Evolutionary conservation across 2,888 invertebrate genomes (phyloP), one percentile per base, ranked within the genome.

Genomic region (Diogma glabrata): DNA sequence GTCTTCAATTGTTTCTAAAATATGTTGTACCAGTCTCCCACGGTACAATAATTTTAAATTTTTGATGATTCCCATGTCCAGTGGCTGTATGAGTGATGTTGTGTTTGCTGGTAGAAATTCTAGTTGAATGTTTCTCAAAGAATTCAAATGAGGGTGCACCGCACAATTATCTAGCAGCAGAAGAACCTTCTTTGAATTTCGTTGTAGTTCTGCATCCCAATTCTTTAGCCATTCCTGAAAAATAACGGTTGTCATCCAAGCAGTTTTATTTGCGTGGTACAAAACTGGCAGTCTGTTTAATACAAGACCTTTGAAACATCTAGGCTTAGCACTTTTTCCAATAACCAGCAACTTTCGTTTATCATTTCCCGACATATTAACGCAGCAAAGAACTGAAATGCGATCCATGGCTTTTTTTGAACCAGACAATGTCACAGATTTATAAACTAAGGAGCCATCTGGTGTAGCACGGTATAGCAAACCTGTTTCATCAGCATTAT

Each of bases 331-430:
- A 51, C 54, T 54, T 53, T 58, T 58, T 51, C 57, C 58, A 16
- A 58, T 54, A 14, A 58, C 50, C 28, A 57, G 52, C 30, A 57
- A 47, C 47, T 59, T 57, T 46, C 52, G 50, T 57, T 59, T 59
- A 52, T 58, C 56, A 52, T 49, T 54, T 40, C 57, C 57, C 48
- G 57, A 56, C 56, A 58, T 58, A 52, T 58, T 58, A 52, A 53
- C 33, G 48, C 58, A 58, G 30, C 54, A 58, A 51, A 58, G 52
- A 24, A 56, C 55, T 51, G 56, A 57, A 46, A 58, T 52, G 48
- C 53, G 53, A 40, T 56, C 54, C 53, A 48, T 52, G 8, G 52
- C 48, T 17, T 55, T 56, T 53, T 49, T 54, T 50, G 43, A 51
- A 53, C 47, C 38, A 19, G 38, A 38, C 38, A 38, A 38, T 3